Conservation (phyloP, 2,888 invertebrate species). For the Hedychridium roseum region DNA sequence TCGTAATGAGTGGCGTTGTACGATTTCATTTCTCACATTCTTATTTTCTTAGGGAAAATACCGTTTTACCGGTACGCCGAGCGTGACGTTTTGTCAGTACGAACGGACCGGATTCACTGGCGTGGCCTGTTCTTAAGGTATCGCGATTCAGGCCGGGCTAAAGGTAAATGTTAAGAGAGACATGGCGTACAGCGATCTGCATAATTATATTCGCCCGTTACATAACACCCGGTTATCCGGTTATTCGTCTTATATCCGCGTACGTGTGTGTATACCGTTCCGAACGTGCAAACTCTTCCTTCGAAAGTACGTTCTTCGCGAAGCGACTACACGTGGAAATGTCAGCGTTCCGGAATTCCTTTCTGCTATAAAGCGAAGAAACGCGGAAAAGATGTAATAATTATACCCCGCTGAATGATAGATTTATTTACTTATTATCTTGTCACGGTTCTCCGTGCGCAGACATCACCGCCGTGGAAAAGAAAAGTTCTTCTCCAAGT, state of each 20-base stretch:
- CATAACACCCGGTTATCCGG: constrained; percentile 45
- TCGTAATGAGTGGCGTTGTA: too few relatives aligned
- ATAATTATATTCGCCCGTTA: constrained; percentile 51
- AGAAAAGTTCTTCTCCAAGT: too few relatives aligned
- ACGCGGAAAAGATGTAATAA: too few relatives aligned
- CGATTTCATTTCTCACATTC: too few relatives aligned
- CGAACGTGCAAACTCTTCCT: constrained; percentile 26
- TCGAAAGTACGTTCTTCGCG: too few relatives aligned
- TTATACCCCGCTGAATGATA: too few relatives aligned
- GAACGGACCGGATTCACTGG: constrained; percentile 35
- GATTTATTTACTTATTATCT: too few relatives aligned
- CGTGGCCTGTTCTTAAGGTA: constrained; percentile 36
- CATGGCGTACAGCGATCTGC: constrained; percentile 38
- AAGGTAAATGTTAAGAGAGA: constrained; percentile 51
- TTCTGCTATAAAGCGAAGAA: too few relatives aligned
- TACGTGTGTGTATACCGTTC: constrained; percentile 23
- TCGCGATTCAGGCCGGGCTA: constrained; percentile 40
- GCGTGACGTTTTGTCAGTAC: constrained; percentile 14
- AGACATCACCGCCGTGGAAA: too few relatives aligned
- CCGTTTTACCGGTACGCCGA: constrained; percentile 10
- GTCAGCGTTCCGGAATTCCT: too few relatives aligned
- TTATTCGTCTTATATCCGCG: constrained; percentile 31
- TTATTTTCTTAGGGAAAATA: constrained; percentile 13
- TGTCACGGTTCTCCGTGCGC: too few relatives aligned
- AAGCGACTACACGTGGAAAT: too few relatives aligned